A percentile compares a stretch with the other conserved stretches of the same genome.
Conservation (phyloP, 2,888 invertebrate species). For the Hecatera dysodea region DNA sequence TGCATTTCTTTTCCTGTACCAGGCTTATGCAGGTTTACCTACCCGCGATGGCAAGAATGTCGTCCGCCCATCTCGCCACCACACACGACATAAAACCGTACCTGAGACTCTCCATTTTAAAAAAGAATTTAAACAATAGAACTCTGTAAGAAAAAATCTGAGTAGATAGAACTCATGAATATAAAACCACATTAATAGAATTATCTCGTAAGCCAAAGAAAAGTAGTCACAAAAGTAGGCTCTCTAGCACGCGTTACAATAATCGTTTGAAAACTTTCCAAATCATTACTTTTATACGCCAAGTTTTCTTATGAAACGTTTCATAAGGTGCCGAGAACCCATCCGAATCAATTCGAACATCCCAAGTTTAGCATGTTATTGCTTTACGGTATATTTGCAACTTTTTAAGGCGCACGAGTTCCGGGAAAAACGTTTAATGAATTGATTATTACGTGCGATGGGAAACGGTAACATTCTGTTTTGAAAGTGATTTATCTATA, state of each 20-base stretch:
- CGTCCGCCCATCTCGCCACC: no score
- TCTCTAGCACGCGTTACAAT: slow-evolving; percentile 41
- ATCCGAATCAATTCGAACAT: slow-evolving; percentile 55
- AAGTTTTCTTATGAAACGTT: slow-evolving; percentile 62
- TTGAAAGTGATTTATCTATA: slow-evolving; percentile 1
- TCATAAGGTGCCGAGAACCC: slow-evolving; percentile 33
- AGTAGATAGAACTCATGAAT: neutral
- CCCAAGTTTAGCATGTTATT: slow-evolving; percentile 50
- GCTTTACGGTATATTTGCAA: slow-evolving; percentile 41
- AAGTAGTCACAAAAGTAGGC: slow-evolving; percentile 8
- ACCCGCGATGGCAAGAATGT: no score
- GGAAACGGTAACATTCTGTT: neutral
- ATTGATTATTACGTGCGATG: slow-evolving; percentile 16
- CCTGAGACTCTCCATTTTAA: neutral
- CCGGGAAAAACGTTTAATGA: slow-evolving; percentile 5
- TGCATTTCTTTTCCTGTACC: no score
- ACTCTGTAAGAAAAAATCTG: neutral
- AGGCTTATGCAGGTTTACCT: no score
- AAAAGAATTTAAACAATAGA: neutral
- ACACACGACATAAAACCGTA: neutral
- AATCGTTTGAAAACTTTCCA: slow-evolving; percentile 55
- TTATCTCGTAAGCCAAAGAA: slow-evolving; percentile 18
- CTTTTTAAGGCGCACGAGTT: slow-evolving; percentile 27
- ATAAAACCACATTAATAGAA: slow-evolving; percentile 17
- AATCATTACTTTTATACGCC: slow-evolving; percentile 57